phyloP scores from a whole-genome alignment of 1,140 invertebrate genomes.

The Hetaerina americana region DNA sequence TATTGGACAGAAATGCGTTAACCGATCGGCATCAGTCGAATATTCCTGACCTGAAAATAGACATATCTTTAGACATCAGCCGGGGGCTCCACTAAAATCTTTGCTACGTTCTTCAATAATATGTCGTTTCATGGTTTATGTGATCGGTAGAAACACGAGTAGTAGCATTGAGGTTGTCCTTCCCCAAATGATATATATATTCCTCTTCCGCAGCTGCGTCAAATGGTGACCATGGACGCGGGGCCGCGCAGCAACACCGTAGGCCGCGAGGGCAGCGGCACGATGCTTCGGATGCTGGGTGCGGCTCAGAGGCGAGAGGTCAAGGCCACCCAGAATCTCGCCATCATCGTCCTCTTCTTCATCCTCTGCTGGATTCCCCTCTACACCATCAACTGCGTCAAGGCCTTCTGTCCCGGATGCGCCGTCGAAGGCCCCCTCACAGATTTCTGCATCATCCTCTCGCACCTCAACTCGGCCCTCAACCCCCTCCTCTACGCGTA shows the following conservation, averaged over 20 bases:
- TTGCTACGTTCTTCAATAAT: too few relatives aligned
- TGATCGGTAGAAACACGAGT: too few relatives aligned
- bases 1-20: too few relatives aligned
- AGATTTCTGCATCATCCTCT: constrained; percentile 72
- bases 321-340: constrained; percentile 80
- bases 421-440: constrained; percentile 52
- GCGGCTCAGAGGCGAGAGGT: constrained; percentile 73
- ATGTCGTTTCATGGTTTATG: too few relatives aligned
- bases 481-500: constrained; percentile 83
- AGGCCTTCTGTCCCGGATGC: constrained; percentile 60
- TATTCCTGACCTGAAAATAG: too few relatives aligned
- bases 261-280: constrained; percentile 30
- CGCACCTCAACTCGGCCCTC: constrained; percentile 76
- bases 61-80: too few relatives aligned
- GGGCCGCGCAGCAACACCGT: constrained; percentile 15
- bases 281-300: constrained; percentile 62
- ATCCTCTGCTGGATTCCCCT: constrained; percentile 86
- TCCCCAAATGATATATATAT: neutral
- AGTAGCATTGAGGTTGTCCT: too few relatives aligned
- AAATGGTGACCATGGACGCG: constrained; percentile 43
- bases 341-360: constrained; percentile 82
- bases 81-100: too few relatives aligned
- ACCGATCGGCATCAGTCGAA: too few relatives aligned
- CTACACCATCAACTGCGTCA: constrained; percentile 80
- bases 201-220: constrained; percentile 31